Base-by-base conservation (phyloP, 2,113 vertebrate genomes). In the Stegostoma tigrinum region DNA sequence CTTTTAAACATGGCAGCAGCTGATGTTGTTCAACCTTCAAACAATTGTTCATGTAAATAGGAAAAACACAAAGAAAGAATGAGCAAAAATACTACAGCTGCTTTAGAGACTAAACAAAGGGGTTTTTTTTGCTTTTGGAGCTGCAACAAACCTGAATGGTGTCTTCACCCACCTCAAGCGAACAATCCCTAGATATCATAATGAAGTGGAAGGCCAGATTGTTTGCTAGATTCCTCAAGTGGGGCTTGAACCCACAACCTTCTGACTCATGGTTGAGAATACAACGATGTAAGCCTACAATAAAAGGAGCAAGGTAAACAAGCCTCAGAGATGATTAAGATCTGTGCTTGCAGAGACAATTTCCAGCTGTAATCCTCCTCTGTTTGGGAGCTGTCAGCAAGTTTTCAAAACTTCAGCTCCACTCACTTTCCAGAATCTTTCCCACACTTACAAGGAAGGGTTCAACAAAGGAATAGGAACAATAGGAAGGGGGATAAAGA, bases 391-490 rank as follows among this genome's bases (percentile, higher is more conserved):
- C 55, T 66, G 34, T 66, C 21, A 64, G 38, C 61, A 21, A 93
- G 87, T 30, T 38, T 93, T 66, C 61, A 38, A 66, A n/a, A 61
- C 30, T 23, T 90, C 86, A n/a, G 87, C 52, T n/a, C 87, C 52
- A 34, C 89, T 93, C 89, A 4, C 61, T 38, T 93, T 21, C 89
- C 89, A 21, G 38, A 61, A 93, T 38, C 89, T 66, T 66, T 66
- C 89, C 89, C 89, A 93, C 89, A 91, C 89, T 91, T 64, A 38
- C 55, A 38, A 64, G 89, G 89, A 91, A 91, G 34, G 55, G 19
- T 19, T 38, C 61, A 23, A 91, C 61, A 91, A 93, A 93, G 34
- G 38, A 66, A 6, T n/a, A 38, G 89, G 23, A 90, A 61, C 52
- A n/a, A 90, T 64, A 34, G 30, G 52, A 90, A 66, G 34, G 55